These are phyloP conservation scores for Aulostomus chinensis DNA, from an alignment of 2,797 vertebrate genomes.

Conservation along the genomic window DNA sequence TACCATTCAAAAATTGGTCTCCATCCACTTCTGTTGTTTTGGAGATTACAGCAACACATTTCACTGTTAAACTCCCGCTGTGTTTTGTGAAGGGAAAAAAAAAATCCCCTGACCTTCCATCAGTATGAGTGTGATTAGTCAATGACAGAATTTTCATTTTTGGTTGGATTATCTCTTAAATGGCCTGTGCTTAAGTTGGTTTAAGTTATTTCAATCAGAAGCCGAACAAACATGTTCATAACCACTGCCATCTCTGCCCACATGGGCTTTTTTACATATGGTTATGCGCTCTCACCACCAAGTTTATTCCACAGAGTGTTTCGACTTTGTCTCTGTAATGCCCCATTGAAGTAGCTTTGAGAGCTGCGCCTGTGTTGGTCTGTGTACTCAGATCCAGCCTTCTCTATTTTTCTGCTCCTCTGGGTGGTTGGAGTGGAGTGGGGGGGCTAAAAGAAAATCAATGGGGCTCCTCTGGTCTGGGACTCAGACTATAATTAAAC, in stretches of 20 bases:
- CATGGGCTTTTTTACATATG: constrained; percentile 27
- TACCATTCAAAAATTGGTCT: no score
- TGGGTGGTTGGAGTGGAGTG: no score
- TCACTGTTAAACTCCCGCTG: no score
- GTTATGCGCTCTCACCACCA: constrained; percentile 35
- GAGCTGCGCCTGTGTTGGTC: constrained; percentile 48
- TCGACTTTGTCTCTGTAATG: constrained; percentile 47
- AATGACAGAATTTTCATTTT: no score
- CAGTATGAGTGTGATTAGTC: no score
- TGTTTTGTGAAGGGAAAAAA: no score
- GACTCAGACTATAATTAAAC: constrained; percentile 78
- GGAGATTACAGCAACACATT: no score
- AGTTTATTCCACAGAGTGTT: constrained; percentile 44
- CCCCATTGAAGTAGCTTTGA: constrained; percentile 52
- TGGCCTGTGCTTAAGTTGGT: no score
- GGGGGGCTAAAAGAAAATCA: constrained; percentile 73
- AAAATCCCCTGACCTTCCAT: no score
- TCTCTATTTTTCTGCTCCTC: constrained; percentile 64
- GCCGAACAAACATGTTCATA: no score
- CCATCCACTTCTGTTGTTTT: no score
- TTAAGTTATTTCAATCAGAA: neutral
- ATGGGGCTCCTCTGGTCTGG: constrained; percentile 64
- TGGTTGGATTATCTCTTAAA: no score
- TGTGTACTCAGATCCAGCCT: constrained; percentile 50
- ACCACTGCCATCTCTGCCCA: neutral